Base-by-base conservation (phyloP, 2,797 vertebrate genomes). In the Loris lydekkerianus region DNA sequence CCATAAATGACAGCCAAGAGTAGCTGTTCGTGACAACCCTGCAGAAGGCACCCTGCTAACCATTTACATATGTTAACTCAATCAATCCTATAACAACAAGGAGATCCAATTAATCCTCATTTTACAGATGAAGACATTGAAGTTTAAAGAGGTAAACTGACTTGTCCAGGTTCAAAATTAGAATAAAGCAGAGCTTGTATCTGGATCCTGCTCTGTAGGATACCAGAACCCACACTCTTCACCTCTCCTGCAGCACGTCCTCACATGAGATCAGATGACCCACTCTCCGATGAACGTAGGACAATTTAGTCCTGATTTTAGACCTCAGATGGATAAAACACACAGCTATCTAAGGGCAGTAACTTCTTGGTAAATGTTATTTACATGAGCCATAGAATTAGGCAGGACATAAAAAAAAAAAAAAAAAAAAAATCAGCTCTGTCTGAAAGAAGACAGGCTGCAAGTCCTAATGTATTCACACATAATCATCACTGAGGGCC, bases 81-180 rank as follows among this genome's bases (percentile, higher is more conserved):
- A 56, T 86, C 58, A 91, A 73, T 89, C 72, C 81, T 77, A 61
- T 13, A 91, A 40, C 69, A 89, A 31, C 10, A n/a, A 93, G 34
- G 69, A 73, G n/a, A 17, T 89, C 56, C 61, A 53, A 75, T 70
- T 21, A 56, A 70, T 81, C 83, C 20, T 75, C 72, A 72, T 63
- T 82, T 89, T 61, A 86, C 10, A 43, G 49, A 81, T 87, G 83
- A 97, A 90, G 69, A 96, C 94, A 84, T 31, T 23, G 80, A 96
- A 65, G 40, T 5, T 86, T 65, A 40, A 61, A 60, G 11, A 23
- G 34, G 34, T 78, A 17, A 91, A 91, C 25, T 4, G n/a, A 43
- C 49, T 60, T 85, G 61, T 25, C 72, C 69, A 20, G 23, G 23
- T 90, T 87, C 63, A 89, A 89, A 94, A 43, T 63, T 76, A 73